Evolutionary conservation across 1,140 invertebrate genomes (phyloP).

Genomic region (Augochlora pura): DNA sequence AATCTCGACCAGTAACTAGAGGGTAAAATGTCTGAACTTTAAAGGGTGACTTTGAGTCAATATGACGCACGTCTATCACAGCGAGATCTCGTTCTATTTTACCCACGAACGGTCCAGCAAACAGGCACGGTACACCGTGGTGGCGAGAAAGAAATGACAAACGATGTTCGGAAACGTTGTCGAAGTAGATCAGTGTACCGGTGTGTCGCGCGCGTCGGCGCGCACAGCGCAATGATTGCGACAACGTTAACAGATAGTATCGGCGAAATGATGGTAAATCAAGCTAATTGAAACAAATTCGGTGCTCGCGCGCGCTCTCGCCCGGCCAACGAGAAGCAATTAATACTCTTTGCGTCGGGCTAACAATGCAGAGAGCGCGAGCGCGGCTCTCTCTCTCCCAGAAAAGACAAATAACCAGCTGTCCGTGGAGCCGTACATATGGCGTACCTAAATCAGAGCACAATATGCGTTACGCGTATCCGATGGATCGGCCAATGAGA

Average conservation of each 20-base stretch:
- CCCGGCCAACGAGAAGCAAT: constrained; percentile 19
- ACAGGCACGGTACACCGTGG: too few relatives aligned
- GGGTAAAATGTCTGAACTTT: too few relatives aligned
- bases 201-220: background rate
- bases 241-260: background rate
- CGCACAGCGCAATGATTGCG: background rate
- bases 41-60: too few relatives aligned
- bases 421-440: constrained; percentile 40
- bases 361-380: constrained; percentile 19
- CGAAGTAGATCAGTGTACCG: background rate
- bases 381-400: background rate
- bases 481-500: constrained; percentile 62
- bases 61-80: too few relatives aligned
- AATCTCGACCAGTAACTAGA: too few relatives aligned
- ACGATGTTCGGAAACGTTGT: too few relatives aligned
- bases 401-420: constrained; percentile 50
- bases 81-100: too few relatives aligned
- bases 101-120: too few relatives aligned
- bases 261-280: constrained; percentile 21
- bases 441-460: constrained; percentile 53
- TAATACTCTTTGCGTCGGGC: constrained; percentile 36
- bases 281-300: constrained; percentile 47
- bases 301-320: background rate
- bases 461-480: constrained; percentile 58
- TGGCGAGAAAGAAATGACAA: too few relatives aligned